Evolutionary conservation across 2,797 vertebrate species (phyloP), one percentile per base, ranked within the genome.

Genomic region (Myotis daubentonii): DNA sequence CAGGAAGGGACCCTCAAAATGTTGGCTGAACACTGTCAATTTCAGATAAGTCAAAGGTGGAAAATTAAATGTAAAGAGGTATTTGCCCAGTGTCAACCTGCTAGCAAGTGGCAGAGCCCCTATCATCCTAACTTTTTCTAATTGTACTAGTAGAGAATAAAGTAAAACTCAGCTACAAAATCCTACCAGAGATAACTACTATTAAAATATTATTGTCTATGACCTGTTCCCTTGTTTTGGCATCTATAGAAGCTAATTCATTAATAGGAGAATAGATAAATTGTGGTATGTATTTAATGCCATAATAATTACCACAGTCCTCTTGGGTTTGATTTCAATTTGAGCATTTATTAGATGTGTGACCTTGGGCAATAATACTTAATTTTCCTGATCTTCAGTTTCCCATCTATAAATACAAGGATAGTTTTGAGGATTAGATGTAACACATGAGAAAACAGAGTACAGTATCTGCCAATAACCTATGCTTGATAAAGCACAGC

Each of bases 101-200:
- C 47, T 57, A 36, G 23, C 51, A 62, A 80, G 38, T 47, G 36
- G 6, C 22, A 93, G 60, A 68, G 60, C 5, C 49, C 57, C 9
- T n/a, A 19, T 47, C 8, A 84, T 65, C 87, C 47, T 36, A 94
- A 57, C 5, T 71, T 62, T 78, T 82, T 41, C 22, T 68, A 17
- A 78, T 53, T 76, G 1, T 87, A 70, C 88, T 15, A 81, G n/a
- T 90, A 74, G 94, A 84, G 23, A 80, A 83, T 66, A 85, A 87
- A 93, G 74, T 62, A 55, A 93, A 75, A 86, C 22, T 81, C n/a
- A 62, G 30, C 44, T 38, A 65, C 12, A 82, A 65, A 94, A 82
- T 53, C 17, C 23, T 79, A 38, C 4, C 10, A 68, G 8, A 84
- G 53, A 82, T 70, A 91, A 33, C 3, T 68, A 51, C 33, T 49